Conservation (phyloP, 2,888 invertebrate species). For the Tanypteryx hageni region DNA sequence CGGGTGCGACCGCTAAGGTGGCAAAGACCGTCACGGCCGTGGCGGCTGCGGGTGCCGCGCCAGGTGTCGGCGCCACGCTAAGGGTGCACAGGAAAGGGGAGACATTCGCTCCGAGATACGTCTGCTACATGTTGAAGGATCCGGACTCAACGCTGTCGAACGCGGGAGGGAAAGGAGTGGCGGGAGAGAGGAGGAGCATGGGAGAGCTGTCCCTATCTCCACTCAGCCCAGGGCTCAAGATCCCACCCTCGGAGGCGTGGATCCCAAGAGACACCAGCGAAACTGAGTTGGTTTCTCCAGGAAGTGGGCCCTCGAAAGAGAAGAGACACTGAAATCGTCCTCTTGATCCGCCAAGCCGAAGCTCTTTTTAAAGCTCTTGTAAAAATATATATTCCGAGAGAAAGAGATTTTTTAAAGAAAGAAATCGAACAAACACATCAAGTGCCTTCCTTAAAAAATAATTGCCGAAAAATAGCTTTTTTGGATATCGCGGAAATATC, state of each 20-base stretch:
- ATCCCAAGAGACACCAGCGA: constrained; percentile 52
- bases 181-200: constrained; percentile 34
- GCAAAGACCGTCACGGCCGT: constrained; percentile 15
- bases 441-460: constrained; percentile 50
- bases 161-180: constrained; percentile 20
- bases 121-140: constrained; percentile 65
- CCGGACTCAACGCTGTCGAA: background rate
- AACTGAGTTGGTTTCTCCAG: constrained; percentile 42
- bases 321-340: constrained; percentile 8
- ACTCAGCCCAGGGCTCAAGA: background rate
- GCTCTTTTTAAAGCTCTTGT: no score
- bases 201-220: constrained; percentile 40
- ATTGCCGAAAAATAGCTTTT: constrained; percentile 4
- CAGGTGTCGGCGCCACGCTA: constrained; percentile 30
- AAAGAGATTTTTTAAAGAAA: background rate
- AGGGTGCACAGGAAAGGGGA: constrained; percentile 65
- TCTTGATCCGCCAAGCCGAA: background rate
- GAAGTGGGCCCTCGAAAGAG: constrained; percentile 21
- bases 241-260: constrained; percentile 34
- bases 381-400: background rate
- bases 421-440: constrained; percentile 1
- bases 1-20: constrained; percentile 36
- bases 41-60: constrained; percentile 28
- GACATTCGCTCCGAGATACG: constrained; percentile 67
- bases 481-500: background rate